These are phyloP conservation scores for Myrmecobius fasciatus DNA, from an alignment of 2,113 vertebrate species.

Conservation along the genomic window DNA sequence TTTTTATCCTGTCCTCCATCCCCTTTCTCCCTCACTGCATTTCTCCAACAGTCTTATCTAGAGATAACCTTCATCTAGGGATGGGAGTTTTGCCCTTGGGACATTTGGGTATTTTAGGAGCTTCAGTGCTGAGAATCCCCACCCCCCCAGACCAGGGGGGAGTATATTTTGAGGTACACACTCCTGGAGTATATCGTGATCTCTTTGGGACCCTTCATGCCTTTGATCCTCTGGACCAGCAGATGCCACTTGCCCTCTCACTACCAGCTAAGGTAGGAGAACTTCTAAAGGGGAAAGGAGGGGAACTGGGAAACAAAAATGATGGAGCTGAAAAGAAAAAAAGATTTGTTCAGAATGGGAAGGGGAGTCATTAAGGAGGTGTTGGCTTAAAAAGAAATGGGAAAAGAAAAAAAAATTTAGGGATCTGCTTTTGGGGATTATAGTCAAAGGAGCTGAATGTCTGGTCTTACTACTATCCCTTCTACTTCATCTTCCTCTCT, in stretches of 20 bases:
- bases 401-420: not conserved
- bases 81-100: slow-evolving; percentile 56
- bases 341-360: not conserved
- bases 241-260: slow-evolving; percentile 79
- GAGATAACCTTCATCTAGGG: slow-evolving; percentile 25
- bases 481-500: not conserved
- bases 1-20: not conserved
- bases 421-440: not conserved
- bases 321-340: slow-evolving; percentile 3
- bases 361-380: not conserved
- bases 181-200: slow-evolving; percentile 81
- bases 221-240: slow-evolving; percentile 78
- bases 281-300: not conserved
- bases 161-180: slow-evolving; percentile 83
- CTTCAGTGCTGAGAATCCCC: slow-evolving; percentile 68
- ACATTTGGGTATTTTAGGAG: slow-evolving; percentile 67
- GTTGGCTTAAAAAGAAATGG: not conserved
- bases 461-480: not conserved
- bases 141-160: slow-evolving; percentile 78
- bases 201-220: slow-evolving; percentile 84
- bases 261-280: slow-evolving; percentile 82
- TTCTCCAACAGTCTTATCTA: not conserved
- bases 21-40: not conserved
- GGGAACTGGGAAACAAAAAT: not conserved
- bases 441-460: not conserved